Base-by-base conservation (phyloP, 1,140 invertebrate genomes). In the Atopsyche davidsoni region DNA sequence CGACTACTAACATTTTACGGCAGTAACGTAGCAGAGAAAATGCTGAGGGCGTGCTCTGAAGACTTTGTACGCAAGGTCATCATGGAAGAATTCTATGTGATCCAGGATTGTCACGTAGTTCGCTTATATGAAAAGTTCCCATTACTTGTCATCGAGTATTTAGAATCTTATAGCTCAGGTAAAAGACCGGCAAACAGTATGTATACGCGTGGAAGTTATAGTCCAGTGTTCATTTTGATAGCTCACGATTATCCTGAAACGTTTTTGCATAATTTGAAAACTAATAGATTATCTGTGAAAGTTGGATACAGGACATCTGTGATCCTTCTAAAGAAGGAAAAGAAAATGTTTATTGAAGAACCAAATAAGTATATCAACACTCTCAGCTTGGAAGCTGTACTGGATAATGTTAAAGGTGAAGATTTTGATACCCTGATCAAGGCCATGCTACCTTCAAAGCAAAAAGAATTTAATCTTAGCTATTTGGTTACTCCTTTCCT, bases 351-450 rank as follows among this genome's bases (percentile, higher is more conserved):
- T 13, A 23, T 48, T 9, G 28, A 52, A 31, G 38, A 49, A 32
- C 24, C 47, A 14, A 7, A 10, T 3, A 44, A 36, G 24, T 41
- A 38, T 38, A 11, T 28, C 7, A 11, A 11, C 21, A 3, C 17
- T 3, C 21, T 56, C 3, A 45, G 52, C 32, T 16, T 18, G 10
- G 34, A 22, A 11, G 49, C 48, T 14, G 3, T 56, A 3, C 17
- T 52, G 2, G 35, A 43, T 39, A n/a, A 11, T 4, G 9, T 56
- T 4, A 56, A 56, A 48, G 54, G 45, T 3, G 43, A 56, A 18
- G 22, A 42, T 0, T 44, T 46, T 1, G 54, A 56, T 14, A 25
- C 14, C 6, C 38, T 56, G 18, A n/a, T 52, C 13, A 13, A 48
- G 17, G 14, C 17, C 7, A 16, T 35, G 2, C 28, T 56, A 13